A percentile compares a stretch with the other conserved stretches of the same genome.
phyloP scores from a whole-genome alignment of 2,888 invertebrate species.

The Rutpela maculata region DNA sequence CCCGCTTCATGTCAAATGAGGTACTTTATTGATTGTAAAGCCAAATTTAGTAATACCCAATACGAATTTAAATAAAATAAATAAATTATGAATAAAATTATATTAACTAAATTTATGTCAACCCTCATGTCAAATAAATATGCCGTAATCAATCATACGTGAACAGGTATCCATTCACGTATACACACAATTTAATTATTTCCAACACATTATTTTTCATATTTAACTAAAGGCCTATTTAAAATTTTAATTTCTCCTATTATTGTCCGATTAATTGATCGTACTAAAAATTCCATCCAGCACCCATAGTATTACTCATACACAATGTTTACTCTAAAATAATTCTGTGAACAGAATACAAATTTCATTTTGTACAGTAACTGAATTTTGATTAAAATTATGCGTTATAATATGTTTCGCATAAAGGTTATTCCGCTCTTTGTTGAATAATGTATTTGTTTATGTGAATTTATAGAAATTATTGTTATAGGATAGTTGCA shows the following conservation, averaged over 20 bases:
- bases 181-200: conserved; percentile 12
- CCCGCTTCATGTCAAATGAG: not conserved
- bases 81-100: conserved; percentile 41
- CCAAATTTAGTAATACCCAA: conserved; percentile 18
- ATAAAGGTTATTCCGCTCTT: conserved; percentile 3
- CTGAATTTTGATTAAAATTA: conserved; percentile 43
- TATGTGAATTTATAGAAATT: conserved; percentile 5
- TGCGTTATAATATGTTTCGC: conserved; percentile 15
- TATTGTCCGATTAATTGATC: conserved; percentile 24
- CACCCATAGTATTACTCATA: conserved; percentile 33
- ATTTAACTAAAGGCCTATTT: conserved; percentile 10
- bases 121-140: conserved; percentile 39
- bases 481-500: not conserved
- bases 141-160: conserved; percentile 44
- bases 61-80: conserved; percentile 23
- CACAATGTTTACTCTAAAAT: conserved; percentile 41
- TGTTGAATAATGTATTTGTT: conserved; percentile 22
- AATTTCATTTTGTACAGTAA: conserved; percentile 32
- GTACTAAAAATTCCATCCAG: not conserved
- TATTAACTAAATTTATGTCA: conserved; percentile 45
- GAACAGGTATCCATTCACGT: conserved; percentile 24
- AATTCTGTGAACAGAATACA: conserved; percentile 31
- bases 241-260: conserved; percentile 6
- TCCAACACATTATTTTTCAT: not conserved
- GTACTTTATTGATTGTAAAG: not conserved